phyloP scores from a whole-genome alignment of 2,797 vertebrate species.

The Pseudomugil tenellus region DNA sequence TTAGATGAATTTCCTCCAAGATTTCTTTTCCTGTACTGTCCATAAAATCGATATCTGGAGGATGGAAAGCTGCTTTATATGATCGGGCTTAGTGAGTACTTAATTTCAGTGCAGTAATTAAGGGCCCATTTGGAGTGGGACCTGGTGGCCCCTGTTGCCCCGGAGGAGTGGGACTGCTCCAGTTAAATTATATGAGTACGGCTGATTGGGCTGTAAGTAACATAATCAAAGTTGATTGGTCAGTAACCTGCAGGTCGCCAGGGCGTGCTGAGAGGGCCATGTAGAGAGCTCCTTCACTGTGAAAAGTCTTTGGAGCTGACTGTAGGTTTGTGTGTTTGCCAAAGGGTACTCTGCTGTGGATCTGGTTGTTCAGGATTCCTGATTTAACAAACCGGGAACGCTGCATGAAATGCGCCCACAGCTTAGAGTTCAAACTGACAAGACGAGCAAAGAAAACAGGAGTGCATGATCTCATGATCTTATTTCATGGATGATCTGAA shows the following conservation, averaged over 20 bases:
- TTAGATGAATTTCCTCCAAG: conserved; percentile 40
- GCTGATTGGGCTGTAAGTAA: conserved; percentile 73
- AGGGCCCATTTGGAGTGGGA: conserved; percentile 78
- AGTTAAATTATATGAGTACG: conserved; percentile 78
- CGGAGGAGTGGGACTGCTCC: conserved; percentile 73
- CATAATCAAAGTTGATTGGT: conserved; percentile 81
- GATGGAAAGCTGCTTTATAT: conserved; percentile 66
- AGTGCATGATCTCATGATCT: not conserved
- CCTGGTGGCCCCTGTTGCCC: conserved; percentile 74
- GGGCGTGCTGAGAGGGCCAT: conserved; percentile 46
- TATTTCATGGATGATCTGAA: not conserved
- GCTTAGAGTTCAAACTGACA: not conserved
- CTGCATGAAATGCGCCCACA: not conserved
- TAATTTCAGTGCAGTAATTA: conserved; percentile 83
- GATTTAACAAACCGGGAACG: not conserved
- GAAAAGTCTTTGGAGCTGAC: conserved; percentile 20
- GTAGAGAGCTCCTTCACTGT: conserved; percentile 32
- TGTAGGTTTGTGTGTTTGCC: not conserved
- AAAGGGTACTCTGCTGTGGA: conserved; percentile 2
- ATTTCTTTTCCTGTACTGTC: conserved; percentile 59
- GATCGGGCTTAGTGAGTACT: conserved; percentile 75
- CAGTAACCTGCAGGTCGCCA: conserved; percentile 68
- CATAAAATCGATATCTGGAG: conserved; percentile 78
- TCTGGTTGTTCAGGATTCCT: not conserved
- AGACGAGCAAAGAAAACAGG: not conserved